Evolutionary conservation across 1,140 invertebrate species (phyloP).

Genomic region (Drosophila ficusphila): DNA sequence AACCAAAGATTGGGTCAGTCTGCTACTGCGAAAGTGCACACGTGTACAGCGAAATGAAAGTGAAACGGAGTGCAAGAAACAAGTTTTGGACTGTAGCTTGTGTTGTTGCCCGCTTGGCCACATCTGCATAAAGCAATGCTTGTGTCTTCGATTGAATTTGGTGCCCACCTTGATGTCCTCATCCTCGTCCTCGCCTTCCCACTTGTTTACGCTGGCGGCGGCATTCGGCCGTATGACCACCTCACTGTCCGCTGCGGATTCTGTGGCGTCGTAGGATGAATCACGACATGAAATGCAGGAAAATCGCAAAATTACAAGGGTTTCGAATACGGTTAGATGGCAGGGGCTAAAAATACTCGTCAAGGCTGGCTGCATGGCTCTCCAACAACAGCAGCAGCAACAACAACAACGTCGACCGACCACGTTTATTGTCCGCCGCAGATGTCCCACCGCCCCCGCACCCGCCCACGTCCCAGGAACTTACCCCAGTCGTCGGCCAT

Average conservation of each 20-base stretch:
- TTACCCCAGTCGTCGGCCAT: conserved; percentile 84
- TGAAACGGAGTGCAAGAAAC: conserved; percentile 57
- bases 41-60: conserved; percentile 64
- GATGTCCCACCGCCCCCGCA: conserved; percentile 58
- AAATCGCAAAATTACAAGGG: conserved; percentile 4
- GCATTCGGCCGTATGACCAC: conserved; percentile 70
- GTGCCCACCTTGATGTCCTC: conserved; percentile 91
- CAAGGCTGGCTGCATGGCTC: conserved; percentile 64
- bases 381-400: conserved; percentile 43
- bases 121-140: neutral
- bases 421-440: conserved; percentile 55
- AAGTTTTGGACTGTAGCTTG: conserved; percentile 38
- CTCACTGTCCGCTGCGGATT: conserved; percentile 76
- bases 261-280: conserved; percentile 35
- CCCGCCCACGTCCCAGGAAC: conserved; percentile 17
- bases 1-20: conserved; percentile 15
- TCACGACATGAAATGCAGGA: conserved; percentile 5
- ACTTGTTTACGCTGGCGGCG: conserved; percentile 87
- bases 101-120: neutral
- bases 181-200: conserved; percentile 95
- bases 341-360: conserved; percentile 69
- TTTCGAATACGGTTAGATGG: conserved; percentile 39
- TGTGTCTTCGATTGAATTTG: conserved; percentile 1
- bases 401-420: conserved; percentile 46
- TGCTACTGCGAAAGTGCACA: conserved; percentile 48